Base-by-base conservation (phyloP, 2,888 invertebrate species). In the Pheosia gnoma region DNA sequence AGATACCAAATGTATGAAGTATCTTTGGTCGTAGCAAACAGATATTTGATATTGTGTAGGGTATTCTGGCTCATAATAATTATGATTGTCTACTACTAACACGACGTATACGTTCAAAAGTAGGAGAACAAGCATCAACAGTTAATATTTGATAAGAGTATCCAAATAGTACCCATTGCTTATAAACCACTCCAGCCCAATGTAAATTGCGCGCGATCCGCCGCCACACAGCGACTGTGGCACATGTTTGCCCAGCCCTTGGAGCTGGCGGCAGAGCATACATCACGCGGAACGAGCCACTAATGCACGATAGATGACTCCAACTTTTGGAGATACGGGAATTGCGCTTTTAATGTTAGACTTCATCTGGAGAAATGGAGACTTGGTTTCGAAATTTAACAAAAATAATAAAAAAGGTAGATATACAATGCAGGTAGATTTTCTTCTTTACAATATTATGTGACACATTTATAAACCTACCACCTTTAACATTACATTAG, bases 231-330 rank as follows among this genome's bases (percentile, higher is more conserved):
- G 43, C 9, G 10, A 45, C 9, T n/a, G 37, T 36, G 37, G 36
- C 53, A 52, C 37, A 37, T 10, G 53, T 53, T 3, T 37, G 37
- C 37, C 37, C 11, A 7, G 37, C 37, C 53, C 53, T 53, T 37
- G 53, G 53, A 10, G 51, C 25, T 9, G 53, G 10, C 37, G 0
- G 36, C 53, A 37, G 53, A 7, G 51, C 49, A 53, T 53, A 37
- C 36, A 53, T 53, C 53, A 53, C 53, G 53, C 6, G 36, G 53
- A 53, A 53, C 53, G 9, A 51, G 9, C 4, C 36, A 25, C 53
- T 37, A 53, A 53, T 36, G 36, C 53, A 53, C 13, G 53, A 53
- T 53, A 37, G 53, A 53, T 37, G 53, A 53, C 53, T 37, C 13
- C 37, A 37, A 53, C 37, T 53, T 36, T 37, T 53, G 53, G 45